A percentile compares a stretch with the other conserved stretches of the same genome.
Evolutionary conservation across 2,113 vertebrate species (phyloP).

Genomic region (Lophura nycthemera): DNA sequence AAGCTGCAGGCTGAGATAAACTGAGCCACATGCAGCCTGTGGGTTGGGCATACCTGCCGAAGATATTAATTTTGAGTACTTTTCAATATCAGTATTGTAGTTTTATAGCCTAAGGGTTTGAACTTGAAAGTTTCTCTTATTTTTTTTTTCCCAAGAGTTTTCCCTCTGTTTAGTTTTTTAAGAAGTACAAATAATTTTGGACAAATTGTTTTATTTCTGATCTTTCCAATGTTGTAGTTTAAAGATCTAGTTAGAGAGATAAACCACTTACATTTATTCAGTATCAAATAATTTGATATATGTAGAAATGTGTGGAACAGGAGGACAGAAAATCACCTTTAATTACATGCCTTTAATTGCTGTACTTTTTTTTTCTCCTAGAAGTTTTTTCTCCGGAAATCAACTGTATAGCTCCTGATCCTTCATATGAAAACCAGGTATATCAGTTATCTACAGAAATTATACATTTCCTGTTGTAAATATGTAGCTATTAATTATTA

Average conservation of each 20-base stretch:
- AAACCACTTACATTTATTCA: not conserved
- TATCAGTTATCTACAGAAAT: slow-evolving; percentile 37
- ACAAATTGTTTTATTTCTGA: not conserved
- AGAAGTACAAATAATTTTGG: not conserved
- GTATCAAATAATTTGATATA: not conserved
- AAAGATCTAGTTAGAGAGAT: not conserved
- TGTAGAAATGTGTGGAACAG: not conserved
- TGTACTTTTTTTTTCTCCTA: not conserved
- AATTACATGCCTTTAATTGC: not conserved
- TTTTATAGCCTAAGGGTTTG: not conserved
- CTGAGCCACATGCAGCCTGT: too few relatives aligned
- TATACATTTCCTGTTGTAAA: not conserved
- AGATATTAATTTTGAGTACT: not conserved
- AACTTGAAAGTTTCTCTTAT: not conserved
- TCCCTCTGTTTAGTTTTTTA: not conserved
- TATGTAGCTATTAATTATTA: not conserved
- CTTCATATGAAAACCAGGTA: not conserved
- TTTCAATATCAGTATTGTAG: not conserved
- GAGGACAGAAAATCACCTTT: not conserved
- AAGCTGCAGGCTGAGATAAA: too few relatives aligned
- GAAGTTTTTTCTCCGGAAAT: slow-evolving; percentile 66
- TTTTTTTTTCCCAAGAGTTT: not conserved
- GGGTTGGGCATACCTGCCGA: not conserved
- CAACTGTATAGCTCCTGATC: not conserved
- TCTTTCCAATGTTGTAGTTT: not conserved